Evolutionary conservation across 2,797 vertebrate genomes (phyloP).

Genomic region (Rhinichthys osculus): DNA sequence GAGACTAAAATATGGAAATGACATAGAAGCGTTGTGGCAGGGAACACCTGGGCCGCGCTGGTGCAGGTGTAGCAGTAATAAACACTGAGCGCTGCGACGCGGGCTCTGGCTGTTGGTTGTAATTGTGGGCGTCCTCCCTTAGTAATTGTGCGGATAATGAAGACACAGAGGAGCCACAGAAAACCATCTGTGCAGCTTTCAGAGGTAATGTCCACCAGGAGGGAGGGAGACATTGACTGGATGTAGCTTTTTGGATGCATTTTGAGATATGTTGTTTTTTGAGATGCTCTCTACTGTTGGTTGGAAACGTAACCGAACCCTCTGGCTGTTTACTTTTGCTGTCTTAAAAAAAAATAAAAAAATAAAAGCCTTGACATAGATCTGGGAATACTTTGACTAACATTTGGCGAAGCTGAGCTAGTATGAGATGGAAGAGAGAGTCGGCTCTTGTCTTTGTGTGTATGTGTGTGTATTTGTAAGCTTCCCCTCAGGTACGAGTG

Average conservation of each 20-base stretch:
- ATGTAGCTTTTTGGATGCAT: conserved; percentile 42
- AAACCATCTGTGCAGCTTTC: conserved; percentile 79
- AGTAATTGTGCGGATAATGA: conserved; percentile 82
- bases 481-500: conserved; percentile 20
- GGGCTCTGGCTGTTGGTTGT: conserved; percentile 72
- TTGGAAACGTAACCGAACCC: conserved; percentile 28
- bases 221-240: conserved; percentile 27
- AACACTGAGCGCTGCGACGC: conserved; percentile 67
- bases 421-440: conserved; percentile 17
- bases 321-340: conserved; percentile 40
- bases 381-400: conserved; percentile 32
- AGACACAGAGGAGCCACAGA: conserved; percentile 78
- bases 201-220: conserved; percentile 47
- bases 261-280: conserved; percentile 11
- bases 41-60: conserved; percentile 62
- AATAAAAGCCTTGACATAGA: conserved; percentile 21
- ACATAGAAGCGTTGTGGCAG: conserved; percentile 31
- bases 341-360: neutral
- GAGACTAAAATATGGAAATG: conserved; percentile 40
- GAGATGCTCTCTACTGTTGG: conserved; percentile 19
- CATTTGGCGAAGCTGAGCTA: conserved; percentile 19
- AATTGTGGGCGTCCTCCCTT: conserved; percentile 79
- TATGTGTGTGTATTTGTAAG: conserved; percentile 25
- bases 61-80: conserved; percentile 76
- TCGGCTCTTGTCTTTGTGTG: neutral